Conservation (phyloP, 2,113 vertebrate genomes). For the Xenopus tropicalis region DNA sequence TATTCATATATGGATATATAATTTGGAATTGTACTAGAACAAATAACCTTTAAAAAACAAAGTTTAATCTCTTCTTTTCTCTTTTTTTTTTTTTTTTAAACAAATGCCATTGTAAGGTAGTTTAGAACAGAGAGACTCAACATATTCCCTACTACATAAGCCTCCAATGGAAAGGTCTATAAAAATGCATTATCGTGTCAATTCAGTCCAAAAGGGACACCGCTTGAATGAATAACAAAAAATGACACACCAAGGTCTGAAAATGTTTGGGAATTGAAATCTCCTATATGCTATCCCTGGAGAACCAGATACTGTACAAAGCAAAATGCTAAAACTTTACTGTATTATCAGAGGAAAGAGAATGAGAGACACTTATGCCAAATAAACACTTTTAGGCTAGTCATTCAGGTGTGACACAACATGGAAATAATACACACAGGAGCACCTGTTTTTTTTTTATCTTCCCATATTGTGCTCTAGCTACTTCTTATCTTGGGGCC, state of each 20-base stretch:
- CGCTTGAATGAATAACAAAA: slow-evolving; percentile 65
- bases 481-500: no score
- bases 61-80: no score
- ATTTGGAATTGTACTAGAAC: no score
- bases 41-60: no score
- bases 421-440: slow-evolving; percentile 77
- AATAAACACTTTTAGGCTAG: slow-evolving; percentile 80
- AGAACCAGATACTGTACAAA: slow-evolving; percentile 69
- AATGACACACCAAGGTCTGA: slow-evolving; percentile 64
- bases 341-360: slow-evolving; percentile 86
- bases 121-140: no score
- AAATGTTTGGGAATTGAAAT: slow-evolving; percentile 73
- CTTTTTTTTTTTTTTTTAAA: no score
- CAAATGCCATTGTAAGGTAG: no score
- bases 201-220: slow-evolving; percentile 62
- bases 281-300: slow-evolving; percentile 62
- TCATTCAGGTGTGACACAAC: slow-evolving; percentile 48
- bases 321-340: slow-evolving; percentile 74
- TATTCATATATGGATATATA: no score
- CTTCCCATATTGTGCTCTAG: slow-evolving; percentile 16
- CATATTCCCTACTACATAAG: no score
- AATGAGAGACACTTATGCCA: slow-evolving; percentile 83
- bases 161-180: neutral
- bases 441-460: slow-evolving; percentile 26
- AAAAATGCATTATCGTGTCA: slow-evolving; percentile 38